Conservation (phyloP, 2,888 invertebrate species). For the Meiosimyza platycephala region DNA sequence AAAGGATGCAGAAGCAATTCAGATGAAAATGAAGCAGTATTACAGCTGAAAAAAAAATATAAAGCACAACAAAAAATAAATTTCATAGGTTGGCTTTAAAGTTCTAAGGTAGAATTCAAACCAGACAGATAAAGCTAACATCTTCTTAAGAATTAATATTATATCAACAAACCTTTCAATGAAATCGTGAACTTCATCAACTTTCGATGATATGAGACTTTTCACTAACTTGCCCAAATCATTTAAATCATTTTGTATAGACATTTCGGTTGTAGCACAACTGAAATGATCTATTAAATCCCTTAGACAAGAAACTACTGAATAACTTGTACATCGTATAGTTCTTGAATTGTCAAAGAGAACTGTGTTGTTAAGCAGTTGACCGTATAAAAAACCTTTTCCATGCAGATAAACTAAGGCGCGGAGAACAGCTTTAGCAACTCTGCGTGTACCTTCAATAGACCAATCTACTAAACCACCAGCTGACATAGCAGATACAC, state of each 20-base stretch:
- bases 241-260: constrained; percentile 62
- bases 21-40: too few relatives aligned
- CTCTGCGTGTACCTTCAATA: constrained; percentile 67
- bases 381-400: constrained; percentile 84
- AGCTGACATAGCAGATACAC: constrained; percentile 62
- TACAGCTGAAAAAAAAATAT: too few relatives aligned
- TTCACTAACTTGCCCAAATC: constrained; percentile 65
- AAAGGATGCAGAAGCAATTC: too few relatives aligned
- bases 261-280: constrained; percentile 53
- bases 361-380: constrained; percentile 79
- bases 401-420: constrained; percentile 84
- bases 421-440: constrained; percentile 78
- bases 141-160: too few relatives aligned
- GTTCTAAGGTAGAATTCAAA: too few relatives aligned
- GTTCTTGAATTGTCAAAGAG: constrained; percentile 77
- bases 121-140: too few relatives aligned
- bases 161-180: constrained; percentile 60
- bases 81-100: too few relatives aligned
- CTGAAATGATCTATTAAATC: constrained; percentile 53
- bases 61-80: too few relatives aligned
- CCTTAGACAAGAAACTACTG: constrained; percentile 61
- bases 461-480: constrained; percentile 61
- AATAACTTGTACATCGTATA: constrained; percentile 65
- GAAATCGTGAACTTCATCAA: constrained; percentile 65
- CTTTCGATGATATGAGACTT: constrained; percentile 61